phyloP scores from a whole-genome alignment of 2,113 vertebrate genomes.

The Callithrix jacchus region DNA sequence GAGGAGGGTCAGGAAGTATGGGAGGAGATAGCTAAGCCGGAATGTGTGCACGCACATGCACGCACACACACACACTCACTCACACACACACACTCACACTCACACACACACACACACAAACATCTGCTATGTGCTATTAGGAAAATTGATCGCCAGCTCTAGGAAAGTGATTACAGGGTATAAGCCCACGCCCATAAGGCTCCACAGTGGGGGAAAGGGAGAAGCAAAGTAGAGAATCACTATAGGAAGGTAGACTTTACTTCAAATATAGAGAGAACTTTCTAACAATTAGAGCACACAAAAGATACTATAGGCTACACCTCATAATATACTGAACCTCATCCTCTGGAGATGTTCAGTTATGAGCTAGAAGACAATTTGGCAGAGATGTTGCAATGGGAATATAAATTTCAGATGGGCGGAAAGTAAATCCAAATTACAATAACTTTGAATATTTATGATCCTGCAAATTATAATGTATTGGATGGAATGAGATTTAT shows the following conservation, averaged over 20 bases:
- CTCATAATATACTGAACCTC: neutral
- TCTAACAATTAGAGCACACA: neutral
- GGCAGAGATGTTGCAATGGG: neutral
- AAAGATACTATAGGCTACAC: neutral
- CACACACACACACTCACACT: neutral
- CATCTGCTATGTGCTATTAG: too few relatives aligned
- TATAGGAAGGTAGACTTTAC: neutral
- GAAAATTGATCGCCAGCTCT: neutral
- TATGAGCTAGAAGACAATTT: neutral
- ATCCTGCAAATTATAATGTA: neutral
- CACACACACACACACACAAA: neutral
- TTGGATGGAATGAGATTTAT: neutral
- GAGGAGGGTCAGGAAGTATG: rapidly evolving
- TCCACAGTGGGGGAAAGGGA: neutral
- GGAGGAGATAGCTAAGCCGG: neutral
- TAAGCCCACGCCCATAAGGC: neutral
- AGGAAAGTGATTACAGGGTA: neutral
- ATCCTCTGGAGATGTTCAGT: neutral
- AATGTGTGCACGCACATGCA: neutral
- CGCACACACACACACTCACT: too few relatives aligned
- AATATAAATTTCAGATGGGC: neutral
- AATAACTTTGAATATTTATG: neutral
- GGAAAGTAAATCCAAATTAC: neutral
- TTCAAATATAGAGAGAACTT: neutral
- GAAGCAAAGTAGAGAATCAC: neutral